Conservation (phyloP, 2,888 invertebrate genomes). For the Sphinx pinastri region DNA sequence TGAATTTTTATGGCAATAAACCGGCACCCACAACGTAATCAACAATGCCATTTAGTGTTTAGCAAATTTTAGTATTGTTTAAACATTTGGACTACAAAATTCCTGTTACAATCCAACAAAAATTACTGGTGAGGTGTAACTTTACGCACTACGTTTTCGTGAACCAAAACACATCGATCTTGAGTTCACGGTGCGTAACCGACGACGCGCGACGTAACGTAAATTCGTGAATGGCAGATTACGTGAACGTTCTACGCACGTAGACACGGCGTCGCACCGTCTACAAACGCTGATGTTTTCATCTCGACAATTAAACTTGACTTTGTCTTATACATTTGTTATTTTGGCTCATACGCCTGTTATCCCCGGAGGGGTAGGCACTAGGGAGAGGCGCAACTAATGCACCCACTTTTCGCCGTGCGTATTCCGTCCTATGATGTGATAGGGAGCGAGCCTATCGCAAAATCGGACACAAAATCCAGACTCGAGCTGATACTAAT, state of each 20-base stretch:
- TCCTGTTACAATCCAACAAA: no score
- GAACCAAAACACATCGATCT: slow-evolving; percentile 11
- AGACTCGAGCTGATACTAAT: no score
- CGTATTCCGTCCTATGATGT: no score
- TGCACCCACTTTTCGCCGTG: no score
- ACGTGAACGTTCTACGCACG: slow-evolving; percentile 9
- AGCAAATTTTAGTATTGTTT: no score
- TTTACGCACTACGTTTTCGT: neutral
- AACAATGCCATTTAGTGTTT: no score
- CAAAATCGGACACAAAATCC: no score
- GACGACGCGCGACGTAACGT: slow-evolving; percentile 15
- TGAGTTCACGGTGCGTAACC: slow-evolving; percentile 20
- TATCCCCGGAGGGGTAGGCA: no score
- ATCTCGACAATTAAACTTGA: slow-evolving; percentile 4
- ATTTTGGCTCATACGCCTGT: no score
- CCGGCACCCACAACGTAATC: neutral
- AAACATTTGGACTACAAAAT: neutral
- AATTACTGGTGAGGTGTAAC: neutral
- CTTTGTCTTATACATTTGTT: neutral
- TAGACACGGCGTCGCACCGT: slow-evolving; percentile 16
- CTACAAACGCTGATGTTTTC: slow-evolving; percentile 6
- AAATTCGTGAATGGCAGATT: slow-evolving; percentile 19
- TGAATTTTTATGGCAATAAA: neutral
- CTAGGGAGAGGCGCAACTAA: no score
- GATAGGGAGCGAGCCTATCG: no score